Base-by-base conservation (phyloP, 2,113 vertebrate genomes). In the Gnathonemus longibarbis region DNA sequence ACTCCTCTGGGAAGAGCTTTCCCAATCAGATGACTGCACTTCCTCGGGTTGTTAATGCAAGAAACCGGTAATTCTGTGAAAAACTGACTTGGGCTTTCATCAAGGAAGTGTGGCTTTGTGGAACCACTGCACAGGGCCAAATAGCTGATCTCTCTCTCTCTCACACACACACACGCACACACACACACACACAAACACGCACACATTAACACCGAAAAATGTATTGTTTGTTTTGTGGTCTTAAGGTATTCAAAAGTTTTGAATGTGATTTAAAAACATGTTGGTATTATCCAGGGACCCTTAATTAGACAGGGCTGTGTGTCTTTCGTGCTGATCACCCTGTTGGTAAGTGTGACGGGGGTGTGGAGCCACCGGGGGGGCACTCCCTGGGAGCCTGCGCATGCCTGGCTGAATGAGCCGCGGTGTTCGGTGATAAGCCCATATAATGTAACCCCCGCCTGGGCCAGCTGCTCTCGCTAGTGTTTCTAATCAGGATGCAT, bases 121-220 rank as follows among this genome's bases (percentile, higher is more conserved):
- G 56, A n/a, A 3, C 56, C 7, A 5, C 56, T n/a, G 7, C 6
- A 62, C 56, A 9, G 56, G 24, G 56, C 56, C 56, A 62, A 56
- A 62, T 9, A 62, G 56, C 56, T n/a, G 21, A 62, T 3, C 53
- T 56, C 53, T 56, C 53, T 53, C 52, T 53, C 52, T 21, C 52
- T 21, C 52, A 0, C 52, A 2, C 52, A 19, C 52, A 53, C 17
- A 19, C 52, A 53, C 50, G 19, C 17, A 19, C 1, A 53, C 52
- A 17, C 15, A 53, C 17, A 53, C 17, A 56, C 19, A 0, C 0
- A 6, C 52, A 53, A 0, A 56, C 4, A 56, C 4, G 0, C 1
- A 24, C 5, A 56, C 19, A 56, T 21, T 56, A 24, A 56, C 53
- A 56, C 53, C 19, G 0, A 56, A 56, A 56, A 21, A 5, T 1